Base-by-base conservation (phyloP, 2,888 invertebrate species). In the Epinotia demarniana region DNA sequence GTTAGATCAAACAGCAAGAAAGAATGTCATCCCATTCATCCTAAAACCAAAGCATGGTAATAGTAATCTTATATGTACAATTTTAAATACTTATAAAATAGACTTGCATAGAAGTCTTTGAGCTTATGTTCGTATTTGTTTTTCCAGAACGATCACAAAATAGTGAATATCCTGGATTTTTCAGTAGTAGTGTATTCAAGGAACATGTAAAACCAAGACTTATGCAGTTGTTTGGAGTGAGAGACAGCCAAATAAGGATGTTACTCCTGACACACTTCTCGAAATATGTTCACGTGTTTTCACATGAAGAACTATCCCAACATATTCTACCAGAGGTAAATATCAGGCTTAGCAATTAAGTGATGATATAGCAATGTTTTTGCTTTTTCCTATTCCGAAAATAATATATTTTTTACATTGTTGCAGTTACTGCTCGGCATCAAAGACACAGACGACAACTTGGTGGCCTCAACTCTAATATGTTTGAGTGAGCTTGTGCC, bases 401-500 rank as follows among this genome's bases (percentile, higher is more conserved):
- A 46, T 23, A 27, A 43, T 19, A 60, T 27, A 33, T 33, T 33
- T 49, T 53, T 55, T 2, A 18, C 19, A 18, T 53, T 53, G 77
- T 95, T 95, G 72, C 90, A 97, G 96, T 90, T 98, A 70, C 93
- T 98, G 57, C 95, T 98, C 53, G 98, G 98, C 4, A 96, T 99
- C 80, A 97, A 97, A 87, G 98, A 99, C 85, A 96, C 96, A 1
- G 97, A 98, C 89, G 98, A 98, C 87, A 95, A 95, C 72, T 91
- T 99, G 77, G 98, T 98, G 0, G 95, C 97, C 39, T 96, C 96
- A 76, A 98, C 98, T 13, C 92, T 99, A 67, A 95, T 96, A 74
- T 97, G 97, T 71, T 90, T 99, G 75, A 98, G 98, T 75, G 97
- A 97, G 83, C 90, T 99, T 75, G 97, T 99, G 33, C 97, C 98